Base-by-base conservation (phyloP, 2,113 vertebrate species). In the Carassius auratus region DNA sequence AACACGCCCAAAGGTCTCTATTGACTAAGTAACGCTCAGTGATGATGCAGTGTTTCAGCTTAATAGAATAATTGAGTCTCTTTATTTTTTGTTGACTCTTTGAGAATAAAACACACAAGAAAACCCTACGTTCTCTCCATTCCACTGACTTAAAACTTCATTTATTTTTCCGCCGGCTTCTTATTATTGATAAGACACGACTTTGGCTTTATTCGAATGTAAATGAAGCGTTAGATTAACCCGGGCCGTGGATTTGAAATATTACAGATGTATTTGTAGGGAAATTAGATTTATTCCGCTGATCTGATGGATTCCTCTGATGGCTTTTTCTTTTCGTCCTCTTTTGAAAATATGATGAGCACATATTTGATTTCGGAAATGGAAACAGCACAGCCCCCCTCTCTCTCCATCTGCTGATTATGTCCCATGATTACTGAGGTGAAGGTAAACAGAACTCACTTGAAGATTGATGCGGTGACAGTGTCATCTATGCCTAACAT, bases 321-420 rank as follows among this genome's bases (percentile, higher is more conserved):
- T 74, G 85, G 76, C 87, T 66, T 89, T 88, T 83, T 76, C 10
- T 42, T 66, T n/a, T 57, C 15, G 3, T 26, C 87, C 85, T 48
- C 81, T 71, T 74, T 89, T 68, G 76, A 42, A 42, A 42, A 88
- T 66, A 91, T 93, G 93, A 93, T 93, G 93, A 93, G 87, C 9
- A 83, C 84, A 91, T 94, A 93, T 95, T 95, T 94, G 93, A 95
- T 93, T 92, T 92, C 84, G 91, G 92, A 93, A 94, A 94, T 94
- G 92, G 89, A 93, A 94, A 92, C 68, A 59, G 88, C 85, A 73
- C 50, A 23, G 62, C 64, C 45, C 52, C 64, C 52, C 45, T 76
- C 52, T 84, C 62, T 15, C 74, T 84, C 85, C 62, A 52, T 79
- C 71, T 59, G 68, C 69, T 84, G 76, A 84, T 84, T 74, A 84